Conservation (phyloP, 2,113 vertebrate genomes). For the Vireo altiloquus region DNA sequence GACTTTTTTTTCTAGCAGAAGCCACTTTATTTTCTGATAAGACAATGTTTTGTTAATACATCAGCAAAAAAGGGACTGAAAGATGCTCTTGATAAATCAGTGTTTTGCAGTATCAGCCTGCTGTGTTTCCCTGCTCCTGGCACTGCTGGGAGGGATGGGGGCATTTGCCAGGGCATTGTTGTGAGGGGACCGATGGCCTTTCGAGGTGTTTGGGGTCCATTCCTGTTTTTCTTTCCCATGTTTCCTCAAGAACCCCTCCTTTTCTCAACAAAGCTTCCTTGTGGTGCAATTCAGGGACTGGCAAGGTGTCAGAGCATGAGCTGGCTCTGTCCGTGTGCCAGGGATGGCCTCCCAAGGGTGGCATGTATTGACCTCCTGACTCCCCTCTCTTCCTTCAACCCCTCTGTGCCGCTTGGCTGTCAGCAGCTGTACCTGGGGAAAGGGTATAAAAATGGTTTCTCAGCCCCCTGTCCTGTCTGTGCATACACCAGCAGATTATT, state of each 20-base stretch:
- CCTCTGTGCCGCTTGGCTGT: background rate
- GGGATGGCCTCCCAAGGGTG: background rate
- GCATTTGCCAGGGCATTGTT: accelerated
- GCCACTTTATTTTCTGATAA: background rate
- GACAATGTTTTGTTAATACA: background rate
- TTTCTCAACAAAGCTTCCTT: background rate
- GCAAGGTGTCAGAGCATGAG: background rate
- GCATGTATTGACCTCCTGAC: background rate
- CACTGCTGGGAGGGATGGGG: background rate
- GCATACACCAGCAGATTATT: background rate
- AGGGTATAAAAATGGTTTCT: background rate
- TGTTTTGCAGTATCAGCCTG: background rate
- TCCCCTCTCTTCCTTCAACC: accelerated
- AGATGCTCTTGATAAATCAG: background rate
- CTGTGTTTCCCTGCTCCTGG: background rate
- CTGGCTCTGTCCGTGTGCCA: background rate
- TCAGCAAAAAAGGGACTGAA: background rate
- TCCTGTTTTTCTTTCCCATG: background rate
- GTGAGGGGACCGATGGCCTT: accelerated
- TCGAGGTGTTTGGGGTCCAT: background rate
- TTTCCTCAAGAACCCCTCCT: background rate
- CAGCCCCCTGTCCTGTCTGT: background rate
- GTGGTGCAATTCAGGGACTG: accelerated
- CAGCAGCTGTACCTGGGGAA: background rate
- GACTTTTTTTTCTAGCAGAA: background rate